Percentiles rank a stretch among this genome's conserved stretches.
Conservation (phyloP, 92 coral and sea anemone species). For the Siderastrea radians region DNA sequence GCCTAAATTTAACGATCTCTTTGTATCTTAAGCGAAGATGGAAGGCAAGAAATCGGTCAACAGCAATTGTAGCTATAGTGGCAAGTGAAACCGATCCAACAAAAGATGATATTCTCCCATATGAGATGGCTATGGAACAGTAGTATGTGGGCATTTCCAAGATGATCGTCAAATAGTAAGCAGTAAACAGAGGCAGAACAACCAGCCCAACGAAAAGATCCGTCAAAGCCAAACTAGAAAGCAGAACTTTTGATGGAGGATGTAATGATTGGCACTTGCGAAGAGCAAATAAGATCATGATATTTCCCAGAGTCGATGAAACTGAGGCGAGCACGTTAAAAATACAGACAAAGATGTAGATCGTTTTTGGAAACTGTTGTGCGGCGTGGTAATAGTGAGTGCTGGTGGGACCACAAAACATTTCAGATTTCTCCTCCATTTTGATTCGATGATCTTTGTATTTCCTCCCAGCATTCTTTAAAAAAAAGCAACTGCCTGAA, state of each 20-base stretch:
- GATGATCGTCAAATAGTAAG: conserved; percentile 3
- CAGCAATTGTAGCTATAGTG: too few relatives aligned
- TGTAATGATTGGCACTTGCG: conserved; percentile 14
- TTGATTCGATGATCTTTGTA: not conserved
- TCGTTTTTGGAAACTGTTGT: not conserved
- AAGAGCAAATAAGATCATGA: conserved; percentile 1
- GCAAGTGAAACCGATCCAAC: too few relatives aligned
- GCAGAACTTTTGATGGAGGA: conserved; percentile 11
- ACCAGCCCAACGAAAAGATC: conserved; percentile 21
- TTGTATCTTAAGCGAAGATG: too few relatives aligned
- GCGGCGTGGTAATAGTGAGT: not conserved
- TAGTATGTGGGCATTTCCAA: conserved; percentile 20
- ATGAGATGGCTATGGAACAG: conserved; percentile 15
- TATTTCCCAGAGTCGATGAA: conserved; percentile 3
- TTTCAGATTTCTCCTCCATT: not conserved
- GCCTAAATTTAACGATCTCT: too few relatives aligned
- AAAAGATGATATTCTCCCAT: not conserved
- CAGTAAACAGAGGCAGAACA: conserved; percentile 10
- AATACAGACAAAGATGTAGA: conserved; percentile 17
- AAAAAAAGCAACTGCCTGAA: too few relatives aligned
- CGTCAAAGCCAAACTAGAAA: conserved; percentile 6
- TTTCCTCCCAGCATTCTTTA: too few relatives aligned
- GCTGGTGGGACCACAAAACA: conserved; percentile 3
- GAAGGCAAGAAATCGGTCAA: too few relatives aligned
- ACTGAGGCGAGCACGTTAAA: not conserved